Conservation (phyloP, 2,888 invertebrate genomes). For the Cremastinae sp. region DNA sequence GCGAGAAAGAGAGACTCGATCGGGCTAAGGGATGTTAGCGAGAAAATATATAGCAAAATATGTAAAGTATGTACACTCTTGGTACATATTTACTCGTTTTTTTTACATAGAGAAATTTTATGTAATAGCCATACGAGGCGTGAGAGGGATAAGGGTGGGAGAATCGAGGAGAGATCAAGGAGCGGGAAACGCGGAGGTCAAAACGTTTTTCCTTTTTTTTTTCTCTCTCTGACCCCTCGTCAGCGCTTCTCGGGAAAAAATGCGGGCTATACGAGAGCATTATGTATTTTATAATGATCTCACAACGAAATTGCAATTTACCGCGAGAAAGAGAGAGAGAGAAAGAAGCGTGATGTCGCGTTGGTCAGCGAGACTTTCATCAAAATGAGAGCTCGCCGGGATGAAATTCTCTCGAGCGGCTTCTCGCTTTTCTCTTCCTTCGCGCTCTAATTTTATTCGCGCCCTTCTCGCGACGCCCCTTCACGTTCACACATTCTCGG, state of each 20-base stretch:
- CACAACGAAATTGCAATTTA: constrained; percentile 79
- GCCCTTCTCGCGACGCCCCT: neutral
- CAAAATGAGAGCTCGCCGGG: constrained; percentile 21
- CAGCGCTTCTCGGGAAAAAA: constrained; percentile 10
- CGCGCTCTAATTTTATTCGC: neutral
- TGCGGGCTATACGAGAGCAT: constrained; percentile 68
- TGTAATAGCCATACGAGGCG: constrained; percentile 35
- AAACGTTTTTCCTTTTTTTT: constrained; percentile 27
- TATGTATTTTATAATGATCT: constrained; percentile 80
- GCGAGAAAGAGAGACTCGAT: neutral
- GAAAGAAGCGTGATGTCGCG: constrained; percentile 68
- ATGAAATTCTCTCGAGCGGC: constrained; percentile 12
- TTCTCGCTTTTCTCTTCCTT: constrained; percentile 15
- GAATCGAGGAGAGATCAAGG: too few relatives aligned
- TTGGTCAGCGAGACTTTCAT: constrained; percentile 39
- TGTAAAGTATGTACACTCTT: constrained; percentile 18
- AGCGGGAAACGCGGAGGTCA: too few relatives aligned
- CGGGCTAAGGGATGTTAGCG: constrained; percentile 45
- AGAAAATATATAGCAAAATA: constrained; percentile 49
- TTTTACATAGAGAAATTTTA: constrained; percentile 17
- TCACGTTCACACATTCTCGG: neutral
- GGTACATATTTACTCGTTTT: constrained; percentile 33
- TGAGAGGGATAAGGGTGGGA: neutral
- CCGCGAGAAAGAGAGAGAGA: constrained; percentile 60
- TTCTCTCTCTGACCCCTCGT: constrained; percentile 3